Base-by-base conservation (phyloP, 2,888 invertebrate species). In the Omphaloscelis lunosa region DNA sequence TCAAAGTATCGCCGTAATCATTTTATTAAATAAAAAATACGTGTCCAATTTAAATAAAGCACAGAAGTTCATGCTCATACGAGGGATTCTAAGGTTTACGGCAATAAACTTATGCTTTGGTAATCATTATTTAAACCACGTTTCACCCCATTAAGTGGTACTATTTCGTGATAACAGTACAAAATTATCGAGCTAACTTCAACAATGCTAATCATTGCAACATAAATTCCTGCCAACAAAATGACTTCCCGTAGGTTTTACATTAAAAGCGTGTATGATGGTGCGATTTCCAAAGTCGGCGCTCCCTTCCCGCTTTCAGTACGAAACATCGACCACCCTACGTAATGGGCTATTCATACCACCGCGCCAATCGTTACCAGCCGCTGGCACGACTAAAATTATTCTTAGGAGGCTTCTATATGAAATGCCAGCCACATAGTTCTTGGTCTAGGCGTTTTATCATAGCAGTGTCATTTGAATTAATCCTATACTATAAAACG, bases 241-340 rank as follows among this genome's bases (percentile, higher is more conserved):
- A 8, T 41, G 29, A 27, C 27, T 41, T 77, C 27, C 56, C 23
- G n/a, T 48, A 41, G 29, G 51, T n/a, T 63, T 82, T 48, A 45
- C 61, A 59, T 77, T 67, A 61, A 75, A 70, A 83, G 63, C 66
- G 17, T 70, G 63, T 73, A 71, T 87, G 81, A 87, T 72, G 61
- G 41, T 77, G 75, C 77, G 41, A 69, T 73, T 77, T 80, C 59
- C 85, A 34, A 61, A 72, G n/a, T 65, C 34, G 75, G 20, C 84
- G 39, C 73, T 56, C 75, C 66, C 27, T 67, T 27, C 45, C 20
- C 29, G 45, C 53, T 58, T 63, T 67, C 59, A 72, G 58, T 65
- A 73, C 75, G 65, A 73, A 67, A 61, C 68, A 72, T 72, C 62
- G 56, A 29, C 84, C 62, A 65, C 27, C 67, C 63, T 23, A 72